Conservation (phyloP, 2,797 vertebrate genomes). For the Sebastes umbrosus region DNA sequence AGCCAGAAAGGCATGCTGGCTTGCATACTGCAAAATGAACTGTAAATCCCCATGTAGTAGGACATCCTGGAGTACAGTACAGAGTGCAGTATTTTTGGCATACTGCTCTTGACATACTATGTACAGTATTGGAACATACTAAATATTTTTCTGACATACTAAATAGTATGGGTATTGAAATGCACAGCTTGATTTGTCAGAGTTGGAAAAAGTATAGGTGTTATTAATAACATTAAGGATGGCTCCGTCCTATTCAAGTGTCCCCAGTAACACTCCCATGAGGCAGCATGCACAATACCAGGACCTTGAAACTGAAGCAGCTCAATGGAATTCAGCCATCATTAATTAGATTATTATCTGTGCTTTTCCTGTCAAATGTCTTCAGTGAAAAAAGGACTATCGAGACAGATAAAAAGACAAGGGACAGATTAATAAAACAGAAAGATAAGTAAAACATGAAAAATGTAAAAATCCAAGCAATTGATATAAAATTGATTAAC, state of each 20-base stretch:
- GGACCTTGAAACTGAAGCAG: neutral
- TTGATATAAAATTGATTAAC: neutral
- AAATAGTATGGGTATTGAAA: no score
- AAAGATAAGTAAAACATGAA: neutral
- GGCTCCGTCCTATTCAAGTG: neutral
- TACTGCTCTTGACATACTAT: no score
- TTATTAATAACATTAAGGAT: neutral
- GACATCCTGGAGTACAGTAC: no score
- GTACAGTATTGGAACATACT: no score
- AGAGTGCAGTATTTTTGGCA: no score
- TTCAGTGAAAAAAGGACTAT: neutral
- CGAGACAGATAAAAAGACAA: neutral
- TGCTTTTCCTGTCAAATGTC: neutral
- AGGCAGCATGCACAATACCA: neutral
- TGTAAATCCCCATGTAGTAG: no score
- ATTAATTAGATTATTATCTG: neutral
- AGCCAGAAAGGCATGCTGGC: no score
- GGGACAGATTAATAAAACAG: neutral
- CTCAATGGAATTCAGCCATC: neutral
- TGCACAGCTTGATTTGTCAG: neutral
- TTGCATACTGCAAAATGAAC: no score
- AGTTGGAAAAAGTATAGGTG: neutral
- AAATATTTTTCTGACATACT: no score
- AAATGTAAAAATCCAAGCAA: neutral
- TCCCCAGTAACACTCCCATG: neutral